Conservation (phyloP, 2,113 vertebrate genomes). For the Larimichthys crocea region DNA sequence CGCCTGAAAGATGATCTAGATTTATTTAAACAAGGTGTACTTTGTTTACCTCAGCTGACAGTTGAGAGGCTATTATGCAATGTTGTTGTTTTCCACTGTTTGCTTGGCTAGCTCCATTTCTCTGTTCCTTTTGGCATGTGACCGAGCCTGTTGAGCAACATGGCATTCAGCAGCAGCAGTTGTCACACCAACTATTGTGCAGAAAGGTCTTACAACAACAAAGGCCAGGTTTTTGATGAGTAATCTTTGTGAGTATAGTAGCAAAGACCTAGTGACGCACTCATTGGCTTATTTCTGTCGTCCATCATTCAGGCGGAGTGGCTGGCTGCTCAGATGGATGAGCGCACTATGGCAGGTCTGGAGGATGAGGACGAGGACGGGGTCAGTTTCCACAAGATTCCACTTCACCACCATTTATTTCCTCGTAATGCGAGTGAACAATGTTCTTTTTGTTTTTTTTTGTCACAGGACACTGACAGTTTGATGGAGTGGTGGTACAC, state of each 20-base stretch:
- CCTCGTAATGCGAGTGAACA: too few species aligned
- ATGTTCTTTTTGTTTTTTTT: background rate
- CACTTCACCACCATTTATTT: background rate
- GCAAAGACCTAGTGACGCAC: background rate
- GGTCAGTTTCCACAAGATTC: slow-evolving; percentile 61
- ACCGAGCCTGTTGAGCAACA: slow-evolving; percentile 42
- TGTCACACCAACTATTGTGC: background rate
- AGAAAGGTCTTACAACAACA: background rate
- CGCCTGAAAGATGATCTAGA: background rate
- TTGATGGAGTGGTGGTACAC: slow-evolving; percentile 86
- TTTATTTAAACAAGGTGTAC: background rate
- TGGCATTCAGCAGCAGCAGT: background rate
- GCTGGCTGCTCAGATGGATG: slow-evolving; percentile 78
- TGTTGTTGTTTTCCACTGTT: slow-evolving; percentile 17
- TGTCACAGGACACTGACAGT: slow-evolving; percentile 83
- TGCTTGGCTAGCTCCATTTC: background rate
- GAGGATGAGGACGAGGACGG: slow-evolving; percentile 57
- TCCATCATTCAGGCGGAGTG: slow-evolving; percentile 76
- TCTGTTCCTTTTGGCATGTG: slow-evolving; percentile 19
- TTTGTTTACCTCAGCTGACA: background rate
- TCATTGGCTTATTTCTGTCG: background rate
- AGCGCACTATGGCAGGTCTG: background rate
- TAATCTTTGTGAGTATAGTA: background rate
- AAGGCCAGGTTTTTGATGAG: background rate
- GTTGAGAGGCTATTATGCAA: background rate